Conservation (phyloP, 2,113 vertebrate genomes). For the Riparia riparia region DNA sequence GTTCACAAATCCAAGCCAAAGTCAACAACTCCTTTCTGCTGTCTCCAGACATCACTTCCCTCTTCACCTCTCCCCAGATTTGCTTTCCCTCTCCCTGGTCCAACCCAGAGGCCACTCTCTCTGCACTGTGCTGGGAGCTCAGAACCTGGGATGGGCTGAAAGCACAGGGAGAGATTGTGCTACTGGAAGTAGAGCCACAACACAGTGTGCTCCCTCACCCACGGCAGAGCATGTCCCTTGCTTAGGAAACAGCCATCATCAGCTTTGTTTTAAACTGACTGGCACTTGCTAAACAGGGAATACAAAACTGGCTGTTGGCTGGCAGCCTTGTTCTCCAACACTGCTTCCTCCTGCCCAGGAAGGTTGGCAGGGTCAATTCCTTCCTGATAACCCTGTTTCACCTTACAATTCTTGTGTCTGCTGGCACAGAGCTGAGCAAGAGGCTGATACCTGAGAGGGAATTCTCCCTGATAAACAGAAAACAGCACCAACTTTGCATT, state of each 20-base stretch:
- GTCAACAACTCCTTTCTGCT: background rate
- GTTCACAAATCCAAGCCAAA: background rate
- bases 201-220: background rate
- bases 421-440: background rate
- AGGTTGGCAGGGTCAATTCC: background rate
- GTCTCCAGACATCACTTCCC: background rate
- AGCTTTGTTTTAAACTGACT: background rate
- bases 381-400: background rate
- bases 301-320: background rate
- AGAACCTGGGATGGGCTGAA: background rate
- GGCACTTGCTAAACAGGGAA: background rate
- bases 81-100: background rate
- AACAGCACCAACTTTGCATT: background rate
- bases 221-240: fast-evolving
- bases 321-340: background rate
- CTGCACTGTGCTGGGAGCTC: background rate
- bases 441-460: background rate
- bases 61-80: background rate
- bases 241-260: background rate
- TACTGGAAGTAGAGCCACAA: background rate
- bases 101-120: background rate
- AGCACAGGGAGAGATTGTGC: background rate
- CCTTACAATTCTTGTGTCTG: background rate
- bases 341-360: background rate
- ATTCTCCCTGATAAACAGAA: background rate